A percentile compares a stretch with the other conserved stretches of the same genome.
Evolutionary conservation across 2,888 invertebrate genomes (phyloP).

Genomic region (Metallyticus violacea): DNA sequence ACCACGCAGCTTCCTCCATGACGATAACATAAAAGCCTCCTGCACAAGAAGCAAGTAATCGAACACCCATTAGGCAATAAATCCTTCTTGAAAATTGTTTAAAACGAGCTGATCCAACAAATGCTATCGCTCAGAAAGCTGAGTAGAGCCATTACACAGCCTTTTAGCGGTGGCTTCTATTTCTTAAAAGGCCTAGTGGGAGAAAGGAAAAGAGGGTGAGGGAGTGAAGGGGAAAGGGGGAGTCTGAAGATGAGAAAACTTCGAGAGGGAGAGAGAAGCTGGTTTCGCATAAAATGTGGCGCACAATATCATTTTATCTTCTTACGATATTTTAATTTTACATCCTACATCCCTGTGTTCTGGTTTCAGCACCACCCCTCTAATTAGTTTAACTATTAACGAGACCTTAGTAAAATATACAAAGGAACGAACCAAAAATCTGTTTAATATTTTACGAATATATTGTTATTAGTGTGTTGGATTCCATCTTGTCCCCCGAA

Average conservation of each 20-base stretch:
- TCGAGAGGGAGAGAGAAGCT: background rate
- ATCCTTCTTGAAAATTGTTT: background rate
- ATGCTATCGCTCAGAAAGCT: constrained; percentile 2
- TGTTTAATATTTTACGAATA: too few species aligned
- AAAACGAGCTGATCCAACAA: background rate
- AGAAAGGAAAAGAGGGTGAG: background rate
- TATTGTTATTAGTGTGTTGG: too few species aligned
- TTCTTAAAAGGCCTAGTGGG: background rate
- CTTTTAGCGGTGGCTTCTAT: constrained; percentile 2
- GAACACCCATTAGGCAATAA: background rate
- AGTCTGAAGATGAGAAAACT: background rate
- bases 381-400: background rate
- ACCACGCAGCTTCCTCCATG: background rate
- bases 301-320: background rate
- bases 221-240: background rate
- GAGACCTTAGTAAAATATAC: background rate
- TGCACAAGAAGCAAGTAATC: background rate
- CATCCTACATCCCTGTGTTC: background rate
- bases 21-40: background rate
- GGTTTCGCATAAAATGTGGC: background rate
- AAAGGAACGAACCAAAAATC: too few species aligned
- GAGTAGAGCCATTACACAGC: background rate
- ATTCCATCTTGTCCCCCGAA: too few species aligned
- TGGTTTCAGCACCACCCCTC: background rate
- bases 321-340: background rate